Percentiles rank a stretch among this genome's conserved stretches.
phyloP scores from a whole-genome alignment of 2,797 vertebrate species.

The Esox masquinongy region DNA sequence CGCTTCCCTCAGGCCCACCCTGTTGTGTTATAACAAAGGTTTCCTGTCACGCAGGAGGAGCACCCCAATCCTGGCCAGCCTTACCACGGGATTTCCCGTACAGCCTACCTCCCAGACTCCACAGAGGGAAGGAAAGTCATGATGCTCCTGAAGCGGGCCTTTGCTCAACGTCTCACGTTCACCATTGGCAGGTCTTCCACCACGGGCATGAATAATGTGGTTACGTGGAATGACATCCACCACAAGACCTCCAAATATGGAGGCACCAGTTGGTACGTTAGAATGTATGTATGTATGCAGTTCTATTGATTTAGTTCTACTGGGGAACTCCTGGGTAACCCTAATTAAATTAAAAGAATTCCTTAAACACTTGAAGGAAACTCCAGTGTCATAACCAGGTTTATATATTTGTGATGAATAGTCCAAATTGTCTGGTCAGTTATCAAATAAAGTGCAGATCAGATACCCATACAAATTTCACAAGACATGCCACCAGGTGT shows the following conservation, averaged over 20 bases:
- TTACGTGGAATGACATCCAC: slow-evolving; percentile 82
- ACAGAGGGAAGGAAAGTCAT: slow-evolving; percentile 56
- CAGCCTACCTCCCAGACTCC: slow-evolving; percentile 71
- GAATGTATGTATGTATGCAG: slow-evolving; percentile 54
- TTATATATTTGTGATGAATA: too few relatives aligned
- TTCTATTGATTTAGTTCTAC: neutral
- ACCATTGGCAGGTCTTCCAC: slow-evolving; percentile 74
- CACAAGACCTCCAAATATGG: slow-evolving; percentile 73
- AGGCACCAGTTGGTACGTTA: slow-evolving; percentile 70
- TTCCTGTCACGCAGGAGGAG: slow-evolving; percentile 52
- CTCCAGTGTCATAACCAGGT: too few relatives aligned
- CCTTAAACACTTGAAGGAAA: too few relatives aligned
- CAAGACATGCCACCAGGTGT: too few relatives aligned
- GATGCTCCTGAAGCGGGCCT: slow-evolving; percentile 62
- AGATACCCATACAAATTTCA: too few relatives aligned
- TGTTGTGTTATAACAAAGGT: too few relatives aligned
- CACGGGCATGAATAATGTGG: slow-evolving; percentile 65
- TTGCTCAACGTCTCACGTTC: slow-evolving; percentile 73
- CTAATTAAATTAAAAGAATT: too few relatives aligned
- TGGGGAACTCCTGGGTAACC: neutral
- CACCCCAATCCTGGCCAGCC: slow-evolving; percentile 70
- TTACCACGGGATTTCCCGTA: slow-evolving; percentile 62
- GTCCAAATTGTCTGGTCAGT: too few relatives aligned
- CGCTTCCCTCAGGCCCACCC: neutral
- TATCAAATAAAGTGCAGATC: too few relatives aligned